Conservation (phyloP, 2,888 invertebrate genomes). For the Apoderus coryli region DNA sequence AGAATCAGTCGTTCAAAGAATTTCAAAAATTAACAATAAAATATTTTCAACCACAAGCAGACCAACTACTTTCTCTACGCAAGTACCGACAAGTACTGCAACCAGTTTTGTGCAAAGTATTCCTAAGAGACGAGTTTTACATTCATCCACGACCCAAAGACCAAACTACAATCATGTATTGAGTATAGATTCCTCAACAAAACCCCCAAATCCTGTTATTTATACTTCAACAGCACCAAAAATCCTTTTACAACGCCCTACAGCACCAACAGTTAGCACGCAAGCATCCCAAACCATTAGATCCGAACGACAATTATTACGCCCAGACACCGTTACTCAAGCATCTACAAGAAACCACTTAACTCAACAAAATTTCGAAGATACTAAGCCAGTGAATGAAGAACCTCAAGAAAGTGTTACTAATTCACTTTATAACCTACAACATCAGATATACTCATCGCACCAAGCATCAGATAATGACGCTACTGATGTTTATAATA, state of each 20-base stretch:
- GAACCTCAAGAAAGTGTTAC: slow-evolving; percentile 41
- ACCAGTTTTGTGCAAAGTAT: slow-evolving; percentile 45
- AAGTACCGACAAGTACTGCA: slow-evolving; percentile 42
- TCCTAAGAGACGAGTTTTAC: slow-evolving; percentile 38
- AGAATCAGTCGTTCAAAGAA: slow-evolving; percentile 29
- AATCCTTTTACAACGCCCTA: slow-evolving; percentile 27
- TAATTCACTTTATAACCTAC: slow-evolving; percentile 33
- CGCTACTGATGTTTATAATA: slow-evolving; percentile 52
- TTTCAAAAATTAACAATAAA: slow-evolving; percentile 29
- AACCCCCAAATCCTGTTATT: slow-evolving; percentile 26
- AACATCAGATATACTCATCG: slow-evolving; percentile 39
- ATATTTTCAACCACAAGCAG: slow-evolving; percentile 39
- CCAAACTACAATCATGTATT: slow-evolving; percentile 23
- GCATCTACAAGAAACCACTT: slow-evolving; percentile 25
- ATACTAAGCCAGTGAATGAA: slow-evolving; percentile 40
- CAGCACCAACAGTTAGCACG: slow-evolving; percentile 13
- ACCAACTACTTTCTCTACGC: slow-evolving; percentile 34
- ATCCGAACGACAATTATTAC: slow-evolving; percentile 28
- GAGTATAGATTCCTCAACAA: slow-evolving; percentile 25
- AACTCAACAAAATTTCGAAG: slow-evolving; percentile 25
- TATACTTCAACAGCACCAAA: slow-evolving; percentile 29
- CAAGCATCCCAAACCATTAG: slow-evolving; percentile 13
- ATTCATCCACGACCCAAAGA: slow-evolving; percentile 28
- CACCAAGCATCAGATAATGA: slow-evolving; percentile 50
- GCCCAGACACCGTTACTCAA: slow-evolving; percentile 25